A percentile compares a stretch with the other conserved stretches of the same genome.
Conservation (phyloP, 1,140 invertebrate species). For the Metaphire vulgaris region DNA sequence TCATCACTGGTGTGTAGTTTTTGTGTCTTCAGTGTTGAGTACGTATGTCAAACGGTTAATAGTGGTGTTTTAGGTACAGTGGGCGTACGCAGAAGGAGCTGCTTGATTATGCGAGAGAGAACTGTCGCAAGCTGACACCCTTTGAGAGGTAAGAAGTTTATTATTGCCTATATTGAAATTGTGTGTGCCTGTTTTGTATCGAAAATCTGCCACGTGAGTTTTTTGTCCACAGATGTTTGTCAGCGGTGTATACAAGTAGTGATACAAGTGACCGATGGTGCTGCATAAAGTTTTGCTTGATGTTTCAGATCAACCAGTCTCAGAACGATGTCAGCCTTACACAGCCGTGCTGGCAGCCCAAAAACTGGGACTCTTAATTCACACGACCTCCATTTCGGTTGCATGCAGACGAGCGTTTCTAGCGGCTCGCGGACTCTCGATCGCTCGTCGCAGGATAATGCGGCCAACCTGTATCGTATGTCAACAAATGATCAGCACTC, state of each 20-base stretch:
- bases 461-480: neutral
- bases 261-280: too few relatives aligned
- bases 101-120: constrained; percentile 93
- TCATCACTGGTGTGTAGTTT: too few relatives aligned
- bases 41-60: too few relatives aligned
- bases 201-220: too few relatives aligned
- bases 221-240: too few relatives aligned
- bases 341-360: constrained; percentile 17
- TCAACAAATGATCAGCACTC: neutral
- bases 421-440: neutral
- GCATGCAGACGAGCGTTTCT: neutral
- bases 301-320: constrained; percentile 16
- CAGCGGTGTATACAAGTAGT: too few relatives aligned
- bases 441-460: neutral
- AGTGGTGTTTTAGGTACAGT: constrained; percentile 87
- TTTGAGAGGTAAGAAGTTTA: constrained; percentile 45
- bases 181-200: too few relatives aligned
- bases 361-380: constrained; percentile 17
- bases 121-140: constrained; percentile 62
- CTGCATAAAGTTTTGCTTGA: too few relatives aligned
- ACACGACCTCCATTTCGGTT: constrained; percentile 5
- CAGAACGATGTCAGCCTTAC: constrained; percentile 16
- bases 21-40: too few relatives aligned
- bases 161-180: too few relatives aligned
- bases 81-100: constrained; percentile 98